Base-by-base conservation (phyloP, 1,140 invertebrate species). In the Drosophila murphyi region DNA sequence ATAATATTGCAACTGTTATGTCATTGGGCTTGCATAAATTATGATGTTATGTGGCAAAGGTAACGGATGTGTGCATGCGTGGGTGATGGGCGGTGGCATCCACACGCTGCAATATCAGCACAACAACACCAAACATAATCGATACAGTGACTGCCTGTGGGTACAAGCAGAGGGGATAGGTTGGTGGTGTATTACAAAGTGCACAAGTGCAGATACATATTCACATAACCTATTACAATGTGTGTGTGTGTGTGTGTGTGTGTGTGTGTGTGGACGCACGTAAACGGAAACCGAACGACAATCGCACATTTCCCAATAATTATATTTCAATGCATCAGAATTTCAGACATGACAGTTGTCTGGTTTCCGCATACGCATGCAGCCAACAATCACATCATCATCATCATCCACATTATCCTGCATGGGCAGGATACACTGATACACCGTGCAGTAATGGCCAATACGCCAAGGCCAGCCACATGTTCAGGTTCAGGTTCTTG, bases 251-350 rank as follows among this genome's bases (percentile, higher is more conserved):
- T 6, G 35, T 48, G 28, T 32, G 3, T 57, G 3, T 31, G 10
- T 45, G 4, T 12, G 8, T 32, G 56, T 32, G 41, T 45, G 41
- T 57, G 32, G 48, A 32, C 54, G 68, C 76, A 88, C 80, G 82
- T 90, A 76, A 90, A 81, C 85, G 86, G 86, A 89, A 85, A 90
- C 81, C 75, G 69, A 82, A 77, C 82, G 88, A 90, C 82, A 90
- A 90, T 82, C 87, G 87, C 82, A 88, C 80, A 90, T 90, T 90
- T 90, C 77, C 87, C 87, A 90, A 87, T 90, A 90, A 90, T 90
- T 90, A 90, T 90, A 90, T 90, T 90, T 83, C 87, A 87, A 90
- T 90, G 80, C 82, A 90, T 87, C 87, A 87, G 79, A 82, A 86
- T 90, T 86, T 80, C 87, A 80, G 82, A 63, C 73, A n/a, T 72